phyloP scores from a whole-genome alignment of 2,888 invertebrate species.

The Eristalis intricaria region DNA sequence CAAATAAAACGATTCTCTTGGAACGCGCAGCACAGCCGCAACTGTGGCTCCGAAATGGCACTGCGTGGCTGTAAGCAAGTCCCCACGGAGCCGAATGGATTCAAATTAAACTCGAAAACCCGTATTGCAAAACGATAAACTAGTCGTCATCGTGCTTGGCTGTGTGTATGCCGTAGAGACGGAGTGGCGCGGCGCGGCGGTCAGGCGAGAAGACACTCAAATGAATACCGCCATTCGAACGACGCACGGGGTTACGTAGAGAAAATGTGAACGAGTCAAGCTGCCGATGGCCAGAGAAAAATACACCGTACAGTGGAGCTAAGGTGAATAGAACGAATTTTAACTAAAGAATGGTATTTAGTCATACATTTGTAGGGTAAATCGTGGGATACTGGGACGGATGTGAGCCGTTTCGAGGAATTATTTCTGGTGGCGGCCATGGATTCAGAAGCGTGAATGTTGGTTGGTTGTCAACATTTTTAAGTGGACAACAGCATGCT shows the following conservation, averaged over 20 bases:
- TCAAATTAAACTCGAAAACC: constrained; percentile 36
- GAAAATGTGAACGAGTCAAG: background rate
- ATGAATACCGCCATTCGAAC: background rate
- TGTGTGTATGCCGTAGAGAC: background rate
- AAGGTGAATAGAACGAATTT: background rate
- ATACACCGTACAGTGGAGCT: constrained; percentile 4
- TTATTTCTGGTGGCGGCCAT: too few species aligned
- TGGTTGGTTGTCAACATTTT: too few species aligned
- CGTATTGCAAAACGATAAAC: constrained; percentile 44
- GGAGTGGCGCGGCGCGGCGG: background rate
- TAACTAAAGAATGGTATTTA: background rate
- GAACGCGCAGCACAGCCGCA: constrained; percentile 7
- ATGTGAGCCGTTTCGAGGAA: too few species aligned
- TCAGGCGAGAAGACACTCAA: constrained; percentile 13
- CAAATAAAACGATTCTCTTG: constrained; percentile 24
- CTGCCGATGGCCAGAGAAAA: background rate
- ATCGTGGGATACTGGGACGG: too few species aligned
- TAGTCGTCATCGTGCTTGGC: constrained; percentile 18
- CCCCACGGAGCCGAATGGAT: constrained; percentile 18
- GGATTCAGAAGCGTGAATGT: too few species aligned
- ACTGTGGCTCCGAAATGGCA: constrained; percentile 16
- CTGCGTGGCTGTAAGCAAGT: background rate
- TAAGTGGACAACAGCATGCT: too few species aligned
- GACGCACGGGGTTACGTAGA: background rate
- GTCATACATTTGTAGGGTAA: background rate